Evolutionary conservation across 2,797 vertebrate genomes (phyloP).

Genomic region (Eidolon dupreanum): DNA sequence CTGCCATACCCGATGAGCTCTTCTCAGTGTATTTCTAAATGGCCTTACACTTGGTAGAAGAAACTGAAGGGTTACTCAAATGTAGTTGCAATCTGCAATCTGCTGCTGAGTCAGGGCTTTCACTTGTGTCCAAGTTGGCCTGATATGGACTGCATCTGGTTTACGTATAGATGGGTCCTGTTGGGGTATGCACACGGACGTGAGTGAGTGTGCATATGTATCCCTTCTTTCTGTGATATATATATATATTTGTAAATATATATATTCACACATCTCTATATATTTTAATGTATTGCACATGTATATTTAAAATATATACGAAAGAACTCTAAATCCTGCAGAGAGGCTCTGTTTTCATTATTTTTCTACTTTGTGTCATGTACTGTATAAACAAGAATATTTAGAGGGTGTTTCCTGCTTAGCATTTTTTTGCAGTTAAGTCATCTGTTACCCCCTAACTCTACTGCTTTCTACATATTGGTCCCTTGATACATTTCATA

Average conservation of each 20-base stretch:
- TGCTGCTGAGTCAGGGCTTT: conserved; percentile 73
- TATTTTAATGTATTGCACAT: conserved; percentile 82
- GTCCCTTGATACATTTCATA: conserved; percentile 57
- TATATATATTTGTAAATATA: conserved; percentile 64
- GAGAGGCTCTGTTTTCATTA: conserved; percentile 76
- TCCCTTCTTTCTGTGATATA: conserved; percentile 63
- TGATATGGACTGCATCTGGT: conserved; percentile 77
- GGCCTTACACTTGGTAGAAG: conserved; percentile 76
- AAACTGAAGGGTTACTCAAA: conserved; percentile 67
- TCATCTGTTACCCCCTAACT: conserved; percentile 53
- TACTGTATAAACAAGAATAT: conserved; percentile 67
- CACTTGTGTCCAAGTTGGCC: conserved; percentile 74
- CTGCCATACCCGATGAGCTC: conserved; percentile 66
- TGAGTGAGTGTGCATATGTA: conserved; percentile 73
- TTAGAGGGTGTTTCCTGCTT: conserved; percentile 68
- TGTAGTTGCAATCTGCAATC: conserved; percentile 62
- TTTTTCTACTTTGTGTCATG: conserved; percentile 73
- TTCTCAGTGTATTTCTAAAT: conserved; percentile 78
- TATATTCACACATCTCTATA: conserved; percentile 82
- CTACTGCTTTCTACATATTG: conserved; percentile 58
- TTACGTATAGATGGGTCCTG: conserved; percentile 74
- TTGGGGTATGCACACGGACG: conserved; percentile 60
- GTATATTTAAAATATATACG: conserved; percentile 83
- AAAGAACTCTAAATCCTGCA: conserved; percentile 73
- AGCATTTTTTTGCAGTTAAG: conserved; percentile 65